Evolutionary conservation across 2,888 invertebrate species (phyloP).

Genomic region (Pyralis farinalis): DNA sequence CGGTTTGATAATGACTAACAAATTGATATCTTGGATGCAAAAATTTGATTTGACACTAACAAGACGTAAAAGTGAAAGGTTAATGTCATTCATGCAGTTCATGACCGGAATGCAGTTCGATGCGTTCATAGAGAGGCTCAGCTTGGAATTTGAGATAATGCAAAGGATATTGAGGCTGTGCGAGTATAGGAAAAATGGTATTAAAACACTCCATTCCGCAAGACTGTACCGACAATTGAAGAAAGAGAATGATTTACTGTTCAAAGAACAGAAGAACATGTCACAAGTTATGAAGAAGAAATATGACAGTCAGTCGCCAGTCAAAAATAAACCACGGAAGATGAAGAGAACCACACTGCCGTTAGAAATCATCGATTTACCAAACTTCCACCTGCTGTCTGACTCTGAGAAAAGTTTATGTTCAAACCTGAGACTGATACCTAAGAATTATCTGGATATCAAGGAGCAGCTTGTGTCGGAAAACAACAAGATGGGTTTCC

Average conservation of each 20-base stretch:
- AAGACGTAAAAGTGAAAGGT: slow-evolving; percentile 77
- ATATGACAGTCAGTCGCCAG: slow-evolving; percentile 53
- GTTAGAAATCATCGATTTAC: slow-evolving; percentile 85
- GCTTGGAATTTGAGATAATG: slow-evolving; percentile 85
- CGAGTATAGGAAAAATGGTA: slow-evolving; percentile 86
- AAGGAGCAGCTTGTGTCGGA: slow-evolving; percentile 87
- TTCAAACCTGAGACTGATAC: slow-evolving; percentile 87
- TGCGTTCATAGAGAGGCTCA: slow-evolving; percentile 87
- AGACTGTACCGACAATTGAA: slow-evolving; percentile 84
- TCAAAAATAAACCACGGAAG: slow-evolving; percentile 41
- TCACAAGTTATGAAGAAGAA: slow-evolving; percentile 55
- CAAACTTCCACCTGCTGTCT: slow-evolving; percentile 88
- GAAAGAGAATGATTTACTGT: slow-evolving; percentile 78
- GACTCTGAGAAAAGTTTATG: slow-evolving; percentile 88
- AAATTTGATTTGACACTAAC: slow-evolving; percentile 84
- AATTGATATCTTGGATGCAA: slow-evolving; percentile 84
- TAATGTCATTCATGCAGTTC: slow-evolving; percentile 89
- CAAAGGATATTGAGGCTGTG: slow-evolving; percentile 81
- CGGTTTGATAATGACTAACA: slow-evolving; percentile 89
- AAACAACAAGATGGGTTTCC: slow-evolving; percentile 86
- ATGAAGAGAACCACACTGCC: slow-evolving; percentile 66
- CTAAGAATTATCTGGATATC: slow-evolving; percentile 89
- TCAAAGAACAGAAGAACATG: slow-evolving; percentile 67
- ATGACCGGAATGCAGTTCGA: slow-evolving; percentile 87
- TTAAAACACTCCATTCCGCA: slow-evolving; percentile 83